These are phyloP conservation scores for Drosophila takahashii DNA, from an alignment of 1,140 invertebrate species.

Conservation along the genomic window DNA sequence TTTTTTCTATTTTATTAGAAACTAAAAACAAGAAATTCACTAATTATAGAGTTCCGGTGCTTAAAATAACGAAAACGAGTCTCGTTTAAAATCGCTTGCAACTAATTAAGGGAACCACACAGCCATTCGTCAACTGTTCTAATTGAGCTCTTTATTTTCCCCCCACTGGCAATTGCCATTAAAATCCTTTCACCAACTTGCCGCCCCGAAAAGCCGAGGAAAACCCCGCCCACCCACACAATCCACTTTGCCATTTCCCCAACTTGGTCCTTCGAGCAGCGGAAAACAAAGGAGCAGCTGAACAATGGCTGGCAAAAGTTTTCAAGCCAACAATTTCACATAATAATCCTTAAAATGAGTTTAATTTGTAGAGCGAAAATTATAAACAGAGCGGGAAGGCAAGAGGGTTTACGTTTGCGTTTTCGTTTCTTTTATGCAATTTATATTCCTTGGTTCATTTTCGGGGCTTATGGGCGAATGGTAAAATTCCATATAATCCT, in stretches of 20 bases:
- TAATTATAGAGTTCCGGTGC: neutral
- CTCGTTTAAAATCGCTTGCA: neutral
- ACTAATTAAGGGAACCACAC: slow-evolving; percentile 29
- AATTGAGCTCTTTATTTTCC: slow-evolving; percentile 60
- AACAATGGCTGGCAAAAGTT: slow-evolving; percentile 64
- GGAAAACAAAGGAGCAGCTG: slow-evolving; percentile 33
- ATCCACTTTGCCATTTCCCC: slow-evolving; percentile 8
- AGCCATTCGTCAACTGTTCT: slow-evolving; percentile 32
- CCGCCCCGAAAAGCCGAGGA: neutral
- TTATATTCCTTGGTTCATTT: slow-evolving; percentile 23
- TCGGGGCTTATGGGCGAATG: slow-evolving; percentile 17
- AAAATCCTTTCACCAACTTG: slow-evolving; percentile 29
- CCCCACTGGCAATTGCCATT: slow-evolving; percentile 7
- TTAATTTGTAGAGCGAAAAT: slow-evolving; percentile 82
- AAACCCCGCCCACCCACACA: slow-evolving; percentile 9
- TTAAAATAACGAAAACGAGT: neutral
- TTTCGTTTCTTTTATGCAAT: slow-evolving; percentile 12
- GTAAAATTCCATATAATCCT: slow-evolving; percentile 29
- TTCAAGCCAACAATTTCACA: slow-evolving; percentile 75
- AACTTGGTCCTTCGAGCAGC: neutral
- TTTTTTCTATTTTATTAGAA: neutral
- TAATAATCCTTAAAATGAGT: slow-evolving; percentile 84
- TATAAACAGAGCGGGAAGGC: slow-evolving; percentile 41
- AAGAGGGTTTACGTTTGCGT: slow-evolving; percentile 3
- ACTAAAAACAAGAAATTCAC: neutral